These are phyloP conservation scores for Epizoanthus stellaris DNA, from an alignment of 92 coral and sea anemone genomes.

Conservation along the genomic window DNA sequence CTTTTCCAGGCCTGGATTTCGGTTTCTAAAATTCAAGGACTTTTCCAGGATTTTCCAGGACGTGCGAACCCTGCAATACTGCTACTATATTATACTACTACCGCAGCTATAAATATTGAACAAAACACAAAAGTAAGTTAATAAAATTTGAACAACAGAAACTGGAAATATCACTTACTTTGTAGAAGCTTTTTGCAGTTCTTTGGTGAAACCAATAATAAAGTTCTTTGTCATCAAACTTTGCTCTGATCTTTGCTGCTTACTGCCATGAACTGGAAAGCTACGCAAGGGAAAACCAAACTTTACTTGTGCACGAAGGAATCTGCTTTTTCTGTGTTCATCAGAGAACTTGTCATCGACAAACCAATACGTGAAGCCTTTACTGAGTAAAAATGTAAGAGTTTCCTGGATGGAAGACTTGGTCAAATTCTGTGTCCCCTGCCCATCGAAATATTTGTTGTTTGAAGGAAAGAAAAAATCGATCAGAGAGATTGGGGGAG, in stretches of 20 bases:
- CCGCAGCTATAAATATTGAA: neutral
- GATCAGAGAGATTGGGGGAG: constrained; percentile 86
- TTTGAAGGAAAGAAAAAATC: constrained; percentile 83
- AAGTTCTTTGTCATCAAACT: constrained; percentile 39
- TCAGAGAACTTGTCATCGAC: constrained; percentile 80
- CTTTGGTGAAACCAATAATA: constrained; percentile 59
- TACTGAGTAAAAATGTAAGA: constrained; percentile 71
- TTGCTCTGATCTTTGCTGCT: constrained; percentile 28
- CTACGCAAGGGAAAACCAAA: constrained; percentile 87
- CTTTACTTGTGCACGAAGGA: constrained; percentile 88
- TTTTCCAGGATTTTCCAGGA: too few species aligned
- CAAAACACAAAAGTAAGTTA: neutral
- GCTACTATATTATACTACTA: too few species aligned
- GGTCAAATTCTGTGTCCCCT: constrained; percentile 55
- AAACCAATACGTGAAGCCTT: constrained; percentile 79
- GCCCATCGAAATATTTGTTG: constrained; percentile 45
- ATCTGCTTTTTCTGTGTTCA: constrained; percentile 62
- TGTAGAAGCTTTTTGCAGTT: constrained; percentile 65
- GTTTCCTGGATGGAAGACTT: constrained; percentile 60
- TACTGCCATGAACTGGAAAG: constrained; percentile 5
- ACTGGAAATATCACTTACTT: constrained; percentile 66
- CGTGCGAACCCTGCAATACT: too few species aligned
- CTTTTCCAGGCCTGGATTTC: too few species aligned
- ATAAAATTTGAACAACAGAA: neutral
- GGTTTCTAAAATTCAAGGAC: too few species aligned